A percentile compares a stretch with the other conserved stretches of the same genome.
Conservation (phyloP, 2,888 invertebrate species). For the Eucera pruinosa region DNA sequence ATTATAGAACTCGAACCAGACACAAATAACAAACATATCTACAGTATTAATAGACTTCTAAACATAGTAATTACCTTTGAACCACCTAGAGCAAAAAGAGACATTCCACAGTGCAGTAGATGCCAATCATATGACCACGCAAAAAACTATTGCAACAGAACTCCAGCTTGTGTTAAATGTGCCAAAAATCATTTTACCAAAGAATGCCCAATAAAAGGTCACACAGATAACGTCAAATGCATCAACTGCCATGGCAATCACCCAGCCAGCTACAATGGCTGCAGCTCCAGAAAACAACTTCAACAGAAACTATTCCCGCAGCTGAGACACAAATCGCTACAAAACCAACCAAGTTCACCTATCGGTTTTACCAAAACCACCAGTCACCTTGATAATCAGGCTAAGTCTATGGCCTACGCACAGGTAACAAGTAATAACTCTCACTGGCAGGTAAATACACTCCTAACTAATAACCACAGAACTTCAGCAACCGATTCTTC, state of each 20-base stretch:
- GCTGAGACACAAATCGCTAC: too few species aligned
- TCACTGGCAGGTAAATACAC: too few species aligned
- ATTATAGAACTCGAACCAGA: too few species aligned
- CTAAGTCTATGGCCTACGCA: too few species aligned
- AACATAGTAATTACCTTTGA: not conserved
- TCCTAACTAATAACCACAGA: too few species aligned
- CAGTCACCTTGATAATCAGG: too few species aligned
- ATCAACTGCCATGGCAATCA: not conserved
- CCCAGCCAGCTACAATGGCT: not conserved
- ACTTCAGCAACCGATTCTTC: too few species aligned
- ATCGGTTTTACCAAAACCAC: too few species aligned
- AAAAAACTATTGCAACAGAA: not conserved
- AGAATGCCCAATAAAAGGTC: not conserved
- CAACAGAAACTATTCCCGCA: too few species aligned
- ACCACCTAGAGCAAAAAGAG: not conserved
- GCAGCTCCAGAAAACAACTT: too few species aligned
- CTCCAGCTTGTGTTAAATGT: constrained; percentile 6
- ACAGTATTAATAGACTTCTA: not conserved
- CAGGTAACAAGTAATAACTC: too few species aligned
- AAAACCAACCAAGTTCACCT: too few species aligned
- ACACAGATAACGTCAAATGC: not conserved
- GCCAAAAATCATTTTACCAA: constrained; percentile 1
- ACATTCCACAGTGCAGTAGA: constrained; percentile 2
- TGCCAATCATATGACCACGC: constrained; percentile 1
- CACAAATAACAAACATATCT: not conserved